phyloP scores from a whole-genome alignment of 2,888 invertebrate species.

The Pachydiplax longipennis region DNA sequence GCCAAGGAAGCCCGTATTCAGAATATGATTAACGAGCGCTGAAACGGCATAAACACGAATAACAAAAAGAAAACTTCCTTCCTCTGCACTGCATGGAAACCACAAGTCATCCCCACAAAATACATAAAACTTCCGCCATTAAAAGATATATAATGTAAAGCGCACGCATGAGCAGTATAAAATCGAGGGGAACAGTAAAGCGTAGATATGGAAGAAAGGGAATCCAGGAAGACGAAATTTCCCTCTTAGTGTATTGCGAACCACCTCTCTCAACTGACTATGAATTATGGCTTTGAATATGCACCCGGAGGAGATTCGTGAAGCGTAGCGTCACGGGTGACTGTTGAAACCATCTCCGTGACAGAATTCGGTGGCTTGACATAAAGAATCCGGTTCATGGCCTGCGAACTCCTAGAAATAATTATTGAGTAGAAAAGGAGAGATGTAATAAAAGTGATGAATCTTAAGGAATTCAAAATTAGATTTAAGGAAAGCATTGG shows the following conservation, averaged over 20 bases:
- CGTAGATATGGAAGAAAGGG: neutral
- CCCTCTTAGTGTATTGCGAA: neutral
- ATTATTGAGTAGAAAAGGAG: neutral
- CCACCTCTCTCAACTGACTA: slow-evolving; percentile 2
- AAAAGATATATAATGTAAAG: slow-evolving; percentile 23
- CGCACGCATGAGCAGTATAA: slow-evolving; percentile 22
- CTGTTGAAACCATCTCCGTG: neutral
- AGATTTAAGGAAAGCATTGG: neutral
- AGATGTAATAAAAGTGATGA: neutral
- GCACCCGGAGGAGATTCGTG: neutral
- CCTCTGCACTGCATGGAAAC: neutral
- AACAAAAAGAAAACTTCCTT: slow-evolving; percentile 13
- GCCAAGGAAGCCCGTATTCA: slow-evolving; percentile 19
- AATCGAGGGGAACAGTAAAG: neutral
- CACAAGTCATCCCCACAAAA: neutral
- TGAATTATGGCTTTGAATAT: slow-evolving; percentile 39
- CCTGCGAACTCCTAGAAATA: neutral
- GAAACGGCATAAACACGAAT: slow-evolving; percentile 41
- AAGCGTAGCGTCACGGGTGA: slow-evolving; percentile 16
- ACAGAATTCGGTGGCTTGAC: neutral
- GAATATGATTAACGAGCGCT: slow-evolving; percentile 40
- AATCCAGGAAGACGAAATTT: neutral
- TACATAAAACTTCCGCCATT: neutral
- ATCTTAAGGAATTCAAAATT: neutral
- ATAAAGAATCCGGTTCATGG: neutral